These are phyloP conservation scores for Halictus rubicundus DNA, from an alignment of 1,140 invertebrate species.

Conservation along the genomic window DNA sequence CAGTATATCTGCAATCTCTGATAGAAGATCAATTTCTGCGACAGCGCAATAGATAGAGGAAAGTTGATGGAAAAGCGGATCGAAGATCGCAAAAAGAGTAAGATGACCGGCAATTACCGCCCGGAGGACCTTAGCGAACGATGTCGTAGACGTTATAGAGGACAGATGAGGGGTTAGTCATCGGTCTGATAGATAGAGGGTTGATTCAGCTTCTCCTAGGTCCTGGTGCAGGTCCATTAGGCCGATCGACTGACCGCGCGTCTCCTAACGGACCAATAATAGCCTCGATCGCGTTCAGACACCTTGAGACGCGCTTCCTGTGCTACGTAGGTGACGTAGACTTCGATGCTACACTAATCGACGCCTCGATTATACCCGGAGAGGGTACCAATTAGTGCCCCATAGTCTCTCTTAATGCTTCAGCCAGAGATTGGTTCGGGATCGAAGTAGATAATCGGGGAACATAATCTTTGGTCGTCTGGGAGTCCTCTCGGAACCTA, in stretches of 20 bases:
- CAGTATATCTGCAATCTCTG: too few species aligned
- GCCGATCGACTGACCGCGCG: conserved; percentile 14
- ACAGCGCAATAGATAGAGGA: too few species aligned
- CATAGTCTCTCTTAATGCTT: neutral
- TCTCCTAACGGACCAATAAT: conserved; percentile 39
- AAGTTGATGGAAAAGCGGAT: conserved; percentile 5
- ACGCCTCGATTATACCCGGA: conserved; percentile 14
- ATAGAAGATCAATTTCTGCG: too few species aligned
- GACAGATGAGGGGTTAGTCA: neutral
- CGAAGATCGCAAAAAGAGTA: neutral
- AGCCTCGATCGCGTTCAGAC: conserved; percentile 25
- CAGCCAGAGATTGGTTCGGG: too few species aligned
- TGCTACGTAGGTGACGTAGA: neutral
- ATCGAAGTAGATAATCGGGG: too few species aligned
- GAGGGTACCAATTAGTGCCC: conserved; percentile 8
- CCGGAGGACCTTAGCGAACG: neutral
- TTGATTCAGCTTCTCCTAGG: conserved; percentile 8
- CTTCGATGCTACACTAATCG: conserved; percentile 24
- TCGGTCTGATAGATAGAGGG: neutral
- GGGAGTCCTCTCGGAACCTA: too few species aligned
- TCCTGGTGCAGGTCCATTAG: conserved; percentile 33
- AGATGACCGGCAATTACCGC: conserved; percentile 9
- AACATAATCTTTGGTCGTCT: too few species aligned
- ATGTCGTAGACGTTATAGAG: conserved; percentile 17
- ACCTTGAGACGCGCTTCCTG: conserved; percentile 10